Conservation (phyloP, 1,140 invertebrate species). For the Tetramorium simillimum region DNA sequence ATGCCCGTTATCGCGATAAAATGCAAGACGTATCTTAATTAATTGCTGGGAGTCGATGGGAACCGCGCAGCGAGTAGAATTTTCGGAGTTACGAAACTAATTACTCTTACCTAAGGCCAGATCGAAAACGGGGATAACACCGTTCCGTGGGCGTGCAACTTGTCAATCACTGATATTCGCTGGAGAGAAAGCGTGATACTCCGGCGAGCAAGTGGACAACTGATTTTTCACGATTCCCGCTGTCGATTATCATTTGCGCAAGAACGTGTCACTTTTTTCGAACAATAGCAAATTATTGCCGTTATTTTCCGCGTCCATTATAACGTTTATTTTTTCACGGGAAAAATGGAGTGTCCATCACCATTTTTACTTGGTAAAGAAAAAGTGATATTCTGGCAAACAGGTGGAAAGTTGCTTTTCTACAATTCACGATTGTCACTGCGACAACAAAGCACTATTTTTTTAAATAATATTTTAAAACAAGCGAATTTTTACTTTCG, state of each 20-base stretch:
- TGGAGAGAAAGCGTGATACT: slow-evolving; percentile 2
- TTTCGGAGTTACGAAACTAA: slow-evolving; percentile 48
- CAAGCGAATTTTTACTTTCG: not conserved
- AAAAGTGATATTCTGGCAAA: not conserved
- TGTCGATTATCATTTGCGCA: not conserved
- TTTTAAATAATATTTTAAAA: too few species aligned
- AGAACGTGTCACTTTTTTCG: not conserved
- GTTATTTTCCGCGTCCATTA: not conserved
- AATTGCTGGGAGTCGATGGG: not conserved
- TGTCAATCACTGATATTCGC: slow-evolving; percentile 17
- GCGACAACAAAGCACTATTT: not conserved
- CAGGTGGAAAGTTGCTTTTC: not conserved
- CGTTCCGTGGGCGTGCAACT: not conserved
- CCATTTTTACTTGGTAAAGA: not conserved
- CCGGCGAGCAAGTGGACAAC: not conserved
- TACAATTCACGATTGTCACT: not conserved
- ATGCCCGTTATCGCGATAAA: slow-evolving; percentile 53
- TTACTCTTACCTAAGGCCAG: slow-evolving; percentile 32
- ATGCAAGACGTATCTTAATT: slow-evolving; percentile 12
- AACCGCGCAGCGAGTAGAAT: slow-evolving; percentile 14
- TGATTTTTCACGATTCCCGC: not conserved
- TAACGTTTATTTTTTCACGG: not conserved
- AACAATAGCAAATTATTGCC: not conserved
- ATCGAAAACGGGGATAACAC: not conserved
- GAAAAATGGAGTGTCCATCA: not conserved